Evolutionary conservation across 1,140 invertebrate species (phyloP).

Genomic region (Zaprionus taronus): DNA sequence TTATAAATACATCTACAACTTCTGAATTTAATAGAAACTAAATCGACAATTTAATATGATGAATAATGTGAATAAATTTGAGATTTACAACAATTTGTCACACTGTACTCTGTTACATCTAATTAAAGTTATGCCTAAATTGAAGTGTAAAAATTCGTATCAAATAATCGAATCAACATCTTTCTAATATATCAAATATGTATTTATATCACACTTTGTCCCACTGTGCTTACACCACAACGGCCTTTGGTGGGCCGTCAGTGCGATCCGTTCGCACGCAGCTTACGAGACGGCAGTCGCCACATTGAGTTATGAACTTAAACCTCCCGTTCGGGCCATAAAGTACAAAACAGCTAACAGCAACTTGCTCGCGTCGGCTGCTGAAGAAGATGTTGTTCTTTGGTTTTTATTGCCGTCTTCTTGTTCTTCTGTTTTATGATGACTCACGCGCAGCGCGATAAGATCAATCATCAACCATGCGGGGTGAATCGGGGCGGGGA

Average conservation of each 20-base stretch:
- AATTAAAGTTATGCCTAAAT: too few relatives aligned
- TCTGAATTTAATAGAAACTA: too few relatives aligned
- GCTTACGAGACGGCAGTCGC: conserved; percentile 47
- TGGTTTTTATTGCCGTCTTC: conserved; percentile 31
- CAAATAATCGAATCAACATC: background rate
- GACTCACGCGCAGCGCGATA: conserved; percentile 72
- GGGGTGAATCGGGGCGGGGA: background rate
- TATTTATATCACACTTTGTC: conserved; percentile 5
- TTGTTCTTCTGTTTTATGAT: conserved; percentile 44
- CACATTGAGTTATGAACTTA: conserved; percentile 77
- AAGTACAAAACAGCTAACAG: conserved; percentile 78
- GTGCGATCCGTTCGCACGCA: conserved; percentile 45
- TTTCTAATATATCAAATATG: background rate
- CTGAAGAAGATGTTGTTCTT: conserved; percentile 61
- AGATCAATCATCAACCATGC: conserved; percentile 74
- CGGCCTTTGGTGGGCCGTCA: conserved; percentile 68
- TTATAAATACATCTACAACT: too few relatives aligned
- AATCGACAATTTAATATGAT: too few relatives aligned
- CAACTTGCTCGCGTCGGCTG: conserved; percentile 63
- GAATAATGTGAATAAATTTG: too few relatives aligned
- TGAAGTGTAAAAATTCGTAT: too few relatives aligned
- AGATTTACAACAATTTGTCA: conserved; percentile 1
- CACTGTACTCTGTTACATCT: conserved; percentile 35
- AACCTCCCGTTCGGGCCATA: conserved; percentile 56
- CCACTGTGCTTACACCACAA: conserved; percentile 55